Conservation (phyloP, 2,888 invertebrate species). For the Euclidia mi region DNA sequence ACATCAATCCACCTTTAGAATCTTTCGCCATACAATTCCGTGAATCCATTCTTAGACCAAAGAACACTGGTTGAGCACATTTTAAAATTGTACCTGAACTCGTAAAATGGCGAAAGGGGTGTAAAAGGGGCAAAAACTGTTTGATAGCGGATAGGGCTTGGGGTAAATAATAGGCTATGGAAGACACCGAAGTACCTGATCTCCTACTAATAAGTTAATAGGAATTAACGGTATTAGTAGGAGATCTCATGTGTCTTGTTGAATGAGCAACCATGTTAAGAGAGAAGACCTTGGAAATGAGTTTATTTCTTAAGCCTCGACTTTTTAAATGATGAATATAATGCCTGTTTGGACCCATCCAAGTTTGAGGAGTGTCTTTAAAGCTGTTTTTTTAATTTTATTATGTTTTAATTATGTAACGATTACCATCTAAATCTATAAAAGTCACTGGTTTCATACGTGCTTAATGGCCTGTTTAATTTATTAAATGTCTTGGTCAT, state of each 20-base stretch:
- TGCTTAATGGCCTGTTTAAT: too few relatives aligned
- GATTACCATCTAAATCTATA: too few relatives aligned
- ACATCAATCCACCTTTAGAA: background rate
- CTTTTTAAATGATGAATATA: too few relatives aligned
- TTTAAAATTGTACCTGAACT: constrained; percentile 51
- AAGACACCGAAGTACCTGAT: constrained; percentile 21
- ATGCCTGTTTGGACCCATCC: too few relatives aligned
- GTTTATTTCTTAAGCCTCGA: too few relatives aligned
- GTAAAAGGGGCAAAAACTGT: constrained; percentile 56
- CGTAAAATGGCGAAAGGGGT: constrained; percentile 57
- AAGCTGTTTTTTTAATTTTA: too few relatives aligned
- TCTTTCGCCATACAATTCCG: background rate
- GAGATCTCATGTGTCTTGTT: background rate
- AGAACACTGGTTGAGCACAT: constrained; percentile 39
- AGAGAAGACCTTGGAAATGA: too few relatives aligned
- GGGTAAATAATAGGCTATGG: constrained; percentile 39
- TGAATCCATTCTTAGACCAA: constrained; percentile 26
- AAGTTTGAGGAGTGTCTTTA: too few relatives aligned
- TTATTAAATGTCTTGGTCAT: too few relatives aligned
- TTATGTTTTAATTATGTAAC: too few relatives aligned
- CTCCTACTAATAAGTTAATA: too few relatives aligned
- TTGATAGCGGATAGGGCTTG: constrained; percentile 34
- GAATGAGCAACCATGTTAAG: background rate
- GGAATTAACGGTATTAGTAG: constrained; percentile 40
- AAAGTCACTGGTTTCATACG: too few relatives aligned